Evolutionary conservation across 2,888 invertebrate species (phyloP), one percentile per base, ranked within the genome.

Genomic region (Phortica okadai): DNA sequence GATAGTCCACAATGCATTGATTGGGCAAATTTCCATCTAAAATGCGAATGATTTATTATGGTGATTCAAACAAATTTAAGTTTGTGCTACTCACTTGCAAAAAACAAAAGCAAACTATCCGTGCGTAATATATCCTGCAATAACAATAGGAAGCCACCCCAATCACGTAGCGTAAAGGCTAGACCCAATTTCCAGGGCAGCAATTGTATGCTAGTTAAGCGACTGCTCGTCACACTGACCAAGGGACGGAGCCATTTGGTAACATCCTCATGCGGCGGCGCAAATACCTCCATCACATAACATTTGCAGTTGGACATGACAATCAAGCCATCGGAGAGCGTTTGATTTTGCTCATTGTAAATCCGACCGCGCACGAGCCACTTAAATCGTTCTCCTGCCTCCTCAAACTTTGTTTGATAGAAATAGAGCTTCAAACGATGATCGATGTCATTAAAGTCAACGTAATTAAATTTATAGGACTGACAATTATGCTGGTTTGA

Each of bases 351-450:
- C 76, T 91, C 90, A 87, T 92, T 91, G 66, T 92, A 89, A 25
- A 93, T 91, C 77, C 87, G 90, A 77, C 93, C 93, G 82, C 92
- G 92, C 1, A 92, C 90, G 70, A 93, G 85, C 90, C 93, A 91
- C 73, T 93, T 91, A 6, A 94, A 91, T 77, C 93, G 92, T 85
- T 94, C 94, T 45, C 92, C 92, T 76, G 92, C 91, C 78, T 93
- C 92, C 79, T 93, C 92, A 81, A 94, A 93, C 83, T 93, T 90
- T 77, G 91, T 91, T 80, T 93, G 91, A 85, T 93, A 93, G 56
- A 94, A 92, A 85, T 93, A 93, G 4, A 93, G 89, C 84, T 94
- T 94, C n/a, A 94, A 89, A 70, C 94, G 92, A 82, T 93, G 93
- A 89, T 94, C 94, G 21, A 93, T 90, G 80, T 92, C 92, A 77